phyloP scores from a whole-genome alignment of 2,113 vertebrate genomes.

The Pedetes capensis region DNA sequence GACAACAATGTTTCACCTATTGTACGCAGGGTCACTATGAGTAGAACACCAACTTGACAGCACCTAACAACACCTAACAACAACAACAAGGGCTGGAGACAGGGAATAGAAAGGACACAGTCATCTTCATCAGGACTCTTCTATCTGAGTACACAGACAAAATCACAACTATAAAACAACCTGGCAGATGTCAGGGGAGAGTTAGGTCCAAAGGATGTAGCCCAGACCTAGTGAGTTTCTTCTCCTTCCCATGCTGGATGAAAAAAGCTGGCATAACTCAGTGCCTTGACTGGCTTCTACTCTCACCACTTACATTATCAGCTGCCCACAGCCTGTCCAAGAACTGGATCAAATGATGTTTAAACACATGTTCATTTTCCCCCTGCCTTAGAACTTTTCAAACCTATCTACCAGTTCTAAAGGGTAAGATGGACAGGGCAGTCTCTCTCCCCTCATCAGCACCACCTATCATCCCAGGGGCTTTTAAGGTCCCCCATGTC shows the following conservation, averaged over 20 bases:
- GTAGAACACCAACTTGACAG: too few species aligned
- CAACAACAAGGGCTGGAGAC: background rate
- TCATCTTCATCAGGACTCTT: background rate
- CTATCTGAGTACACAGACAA: background rate
- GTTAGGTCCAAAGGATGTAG: background rate
- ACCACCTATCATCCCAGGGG: background rate
- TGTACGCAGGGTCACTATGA: too few species aligned
- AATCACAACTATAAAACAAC: background rate
- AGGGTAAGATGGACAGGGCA: background rate
- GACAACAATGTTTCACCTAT: too few species aligned
- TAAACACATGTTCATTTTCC: background rate
- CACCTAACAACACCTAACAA: too few species aligned
- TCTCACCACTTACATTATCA: background rate
- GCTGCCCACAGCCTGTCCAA: background rate
- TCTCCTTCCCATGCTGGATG: background rate
- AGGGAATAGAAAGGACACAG: background rate
- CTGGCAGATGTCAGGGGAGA: accelerated
- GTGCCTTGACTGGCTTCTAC: background rate
- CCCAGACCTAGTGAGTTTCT: background rate
- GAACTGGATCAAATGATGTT: accelerated
- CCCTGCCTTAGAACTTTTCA: background rate
- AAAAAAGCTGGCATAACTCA: background rate
- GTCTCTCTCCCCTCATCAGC: background rate
- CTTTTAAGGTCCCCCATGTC: background rate
- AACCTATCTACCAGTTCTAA: background rate